Evolutionary conservation across 2,113 vertebrate species (phyloP).

Genomic region (Bucco capensis): DNA sequence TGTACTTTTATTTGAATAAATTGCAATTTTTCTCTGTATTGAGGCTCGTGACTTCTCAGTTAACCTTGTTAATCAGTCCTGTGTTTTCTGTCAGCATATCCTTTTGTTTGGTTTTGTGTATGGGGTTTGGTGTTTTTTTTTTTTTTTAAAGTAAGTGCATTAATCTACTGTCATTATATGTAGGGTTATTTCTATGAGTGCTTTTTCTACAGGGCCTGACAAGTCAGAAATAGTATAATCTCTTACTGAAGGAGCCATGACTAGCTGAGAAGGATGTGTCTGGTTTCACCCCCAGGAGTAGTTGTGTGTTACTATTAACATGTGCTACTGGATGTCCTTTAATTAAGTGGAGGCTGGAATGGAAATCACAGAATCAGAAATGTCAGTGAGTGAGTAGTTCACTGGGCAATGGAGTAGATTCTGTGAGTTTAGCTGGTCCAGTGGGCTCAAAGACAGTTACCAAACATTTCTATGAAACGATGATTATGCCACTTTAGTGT

Average conservation of each 20-base stretch:
- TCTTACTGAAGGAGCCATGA: not conserved
- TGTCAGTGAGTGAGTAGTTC: not conserved
- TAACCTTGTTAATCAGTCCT: not conserved
- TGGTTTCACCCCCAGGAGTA: not conserved
- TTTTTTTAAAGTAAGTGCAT: not conserved
- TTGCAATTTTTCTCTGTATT: not conserved
- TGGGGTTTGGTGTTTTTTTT: too few relatives aligned
- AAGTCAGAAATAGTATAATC: not conserved
- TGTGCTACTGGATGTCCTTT: not conserved
- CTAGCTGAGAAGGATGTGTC: not conserved
- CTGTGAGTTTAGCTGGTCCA: not conserved
- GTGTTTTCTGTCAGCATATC: not conserved
- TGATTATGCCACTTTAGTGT: not conserved
- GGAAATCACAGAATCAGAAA: too few relatives aligned
- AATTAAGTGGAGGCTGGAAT: not conserved
- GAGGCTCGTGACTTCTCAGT: not conserved
- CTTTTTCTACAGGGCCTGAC: not conserved
- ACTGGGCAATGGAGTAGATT: not conserved
- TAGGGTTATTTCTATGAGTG: not conserved
- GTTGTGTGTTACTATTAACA: not conserved
- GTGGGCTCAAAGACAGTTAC: not conserved
- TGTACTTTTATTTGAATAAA: not conserved
- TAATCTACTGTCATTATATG: not conserved
- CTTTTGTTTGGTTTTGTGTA: not conserved
- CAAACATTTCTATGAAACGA: not conserved